Evolutionary conservation across 2,113 vertebrate genomes (phyloP).

Genomic region (Nettapus auritus): DNA sequence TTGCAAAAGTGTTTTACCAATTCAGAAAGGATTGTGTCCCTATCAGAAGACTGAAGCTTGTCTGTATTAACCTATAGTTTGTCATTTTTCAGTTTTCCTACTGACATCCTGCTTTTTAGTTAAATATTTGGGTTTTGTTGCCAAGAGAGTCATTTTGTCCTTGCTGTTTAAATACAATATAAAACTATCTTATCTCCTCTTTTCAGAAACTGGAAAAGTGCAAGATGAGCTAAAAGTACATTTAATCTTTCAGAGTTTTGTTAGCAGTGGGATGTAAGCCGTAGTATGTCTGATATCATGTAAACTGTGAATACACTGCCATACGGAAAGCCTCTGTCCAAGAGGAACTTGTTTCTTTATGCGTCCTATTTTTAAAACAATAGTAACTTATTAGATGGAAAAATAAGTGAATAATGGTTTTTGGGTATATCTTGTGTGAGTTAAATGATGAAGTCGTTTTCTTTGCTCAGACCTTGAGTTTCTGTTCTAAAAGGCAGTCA

Average conservation of each 20-base stretch:
- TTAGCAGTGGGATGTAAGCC: neutral
- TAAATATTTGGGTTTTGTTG: neutral
- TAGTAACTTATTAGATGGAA: neutral
- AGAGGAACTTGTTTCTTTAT: neutral
- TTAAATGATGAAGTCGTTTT: neutral
- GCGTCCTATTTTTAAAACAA: neutral
- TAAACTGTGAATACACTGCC: neutral
- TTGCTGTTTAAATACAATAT: neutral
- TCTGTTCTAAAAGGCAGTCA: neutral
- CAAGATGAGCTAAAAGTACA: neutral
- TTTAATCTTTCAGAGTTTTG: neutral
- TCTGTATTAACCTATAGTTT: neutral
- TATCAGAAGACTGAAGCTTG: neutral
- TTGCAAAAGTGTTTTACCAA: neutral
- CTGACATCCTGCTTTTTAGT: neutral
- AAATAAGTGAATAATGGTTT: neutral
- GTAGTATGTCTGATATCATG: neutral
- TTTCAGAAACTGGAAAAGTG: neutral
- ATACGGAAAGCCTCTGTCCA: neutral
- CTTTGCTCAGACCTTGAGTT: neutral
- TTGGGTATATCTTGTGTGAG: neutral
- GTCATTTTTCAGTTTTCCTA: neutral
- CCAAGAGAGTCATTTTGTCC: neutral
- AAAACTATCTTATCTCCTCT: neutral
- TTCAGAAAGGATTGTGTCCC: neutral